A percentile compares a stretch with the other conserved stretches of the same genome.
phyloP scores from a whole-genome alignment of 2,797 vertebrate species.

The Clarias platycephalus region DNA sequence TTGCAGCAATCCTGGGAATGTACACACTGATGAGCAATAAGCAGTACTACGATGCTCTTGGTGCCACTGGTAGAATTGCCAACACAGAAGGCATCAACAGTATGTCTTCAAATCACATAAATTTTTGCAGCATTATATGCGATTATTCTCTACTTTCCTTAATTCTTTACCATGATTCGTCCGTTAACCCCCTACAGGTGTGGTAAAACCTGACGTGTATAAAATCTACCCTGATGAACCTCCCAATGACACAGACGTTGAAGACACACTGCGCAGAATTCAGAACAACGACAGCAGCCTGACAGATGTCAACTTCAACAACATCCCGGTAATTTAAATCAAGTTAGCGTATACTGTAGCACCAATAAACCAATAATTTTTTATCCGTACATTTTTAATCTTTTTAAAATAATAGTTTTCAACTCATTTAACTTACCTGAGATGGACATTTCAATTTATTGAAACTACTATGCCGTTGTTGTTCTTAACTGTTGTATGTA shows the following conservation, averaged over 20 bases:
- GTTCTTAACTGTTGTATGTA: background rate
- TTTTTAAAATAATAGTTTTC: background rate
- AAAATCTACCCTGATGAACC: slow-evolving; percentile 90
- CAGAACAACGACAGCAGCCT: slow-evolving; percentile 81
- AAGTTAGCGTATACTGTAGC: background rate
- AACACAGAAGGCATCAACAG: slow-evolving; percentile 98
- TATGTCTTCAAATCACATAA: slow-evolving; percentile 68
- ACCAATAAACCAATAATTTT: background rate
- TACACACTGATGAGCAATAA: slow-evolving; percentile 99
- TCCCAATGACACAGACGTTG: slow-evolving; percentile 90
- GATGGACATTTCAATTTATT: background rate
- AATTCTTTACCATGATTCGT: background rate
- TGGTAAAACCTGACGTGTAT: slow-evolving; percentile 89
- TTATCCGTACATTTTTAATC: background rate
- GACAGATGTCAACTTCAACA: slow-evolving; percentile 93
- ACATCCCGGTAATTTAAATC: slow-evolving; percentile 82
- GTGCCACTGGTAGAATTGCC: slow-evolving; percentile 83
- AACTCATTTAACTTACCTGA: background rate
- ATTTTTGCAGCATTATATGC: background rate
- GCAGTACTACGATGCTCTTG: slow-evolving; percentile 95
- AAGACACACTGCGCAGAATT: slow-evolving; percentile 84
- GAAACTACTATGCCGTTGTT: too few relatives aligned
- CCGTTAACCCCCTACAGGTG: slow-evolving; percentile 71
- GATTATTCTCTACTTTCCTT: background rate
- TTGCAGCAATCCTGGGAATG: slow-evolving; percentile 94